Evolutionary conservation across 1,140 invertebrate species (phyloP).

Genomic region (Sinonovacula constricta): DNA sequence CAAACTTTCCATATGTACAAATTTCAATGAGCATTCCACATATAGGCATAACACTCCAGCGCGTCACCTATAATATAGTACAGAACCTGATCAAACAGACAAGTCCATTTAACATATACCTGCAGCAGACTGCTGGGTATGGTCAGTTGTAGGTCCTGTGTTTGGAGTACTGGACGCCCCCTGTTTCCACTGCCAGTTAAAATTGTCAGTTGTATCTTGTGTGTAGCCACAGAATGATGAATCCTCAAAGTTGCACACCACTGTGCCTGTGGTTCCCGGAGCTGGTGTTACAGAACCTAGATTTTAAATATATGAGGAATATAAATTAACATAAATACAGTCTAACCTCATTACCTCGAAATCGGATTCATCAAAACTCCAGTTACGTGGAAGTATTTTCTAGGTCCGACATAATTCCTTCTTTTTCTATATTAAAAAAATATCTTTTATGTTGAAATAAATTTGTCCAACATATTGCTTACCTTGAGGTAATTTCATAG

Average conservation of each 20-base stretch:
- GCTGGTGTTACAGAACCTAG: conserved; percentile 30
- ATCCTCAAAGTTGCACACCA: conserved; percentile 73
- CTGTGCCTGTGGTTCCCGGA: conserved; percentile 25
- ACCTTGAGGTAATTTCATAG: too few relatives aligned
- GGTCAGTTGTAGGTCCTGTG: conserved; percentile 73
- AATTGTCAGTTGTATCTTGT: conserved; percentile 67
- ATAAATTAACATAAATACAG: not conserved
- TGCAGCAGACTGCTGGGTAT: conserved; percentile 68
- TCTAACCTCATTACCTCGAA: not conserved
- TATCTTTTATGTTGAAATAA: too few relatives aligned
- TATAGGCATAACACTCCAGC: not conserved
- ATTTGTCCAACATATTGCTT: too few relatives aligned
- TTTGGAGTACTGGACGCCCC: conserved; percentile 54
- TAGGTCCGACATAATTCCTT: too few relatives aligned
- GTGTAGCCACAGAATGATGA: conserved; percentile 70
- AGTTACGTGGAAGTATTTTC: too few relatives aligned
- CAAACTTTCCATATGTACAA: too few relatives aligned
- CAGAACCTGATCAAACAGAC: not conserved
- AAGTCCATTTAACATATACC: conserved; percentile 44
- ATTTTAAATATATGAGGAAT: conserved; percentile 1
- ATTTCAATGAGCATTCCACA: not conserved
- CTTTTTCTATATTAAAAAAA: too few relatives aligned
- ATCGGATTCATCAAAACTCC: too few relatives aligned
- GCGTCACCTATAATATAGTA: not conserved
- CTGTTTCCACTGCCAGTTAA: conserved; percentile 67